Percentiles rank a stretch among this genome's conserved stretches.
Conservation (phyloP, 2,888 invertebrate genomes). For the Synanthedon andrenaeformis region DNA sequence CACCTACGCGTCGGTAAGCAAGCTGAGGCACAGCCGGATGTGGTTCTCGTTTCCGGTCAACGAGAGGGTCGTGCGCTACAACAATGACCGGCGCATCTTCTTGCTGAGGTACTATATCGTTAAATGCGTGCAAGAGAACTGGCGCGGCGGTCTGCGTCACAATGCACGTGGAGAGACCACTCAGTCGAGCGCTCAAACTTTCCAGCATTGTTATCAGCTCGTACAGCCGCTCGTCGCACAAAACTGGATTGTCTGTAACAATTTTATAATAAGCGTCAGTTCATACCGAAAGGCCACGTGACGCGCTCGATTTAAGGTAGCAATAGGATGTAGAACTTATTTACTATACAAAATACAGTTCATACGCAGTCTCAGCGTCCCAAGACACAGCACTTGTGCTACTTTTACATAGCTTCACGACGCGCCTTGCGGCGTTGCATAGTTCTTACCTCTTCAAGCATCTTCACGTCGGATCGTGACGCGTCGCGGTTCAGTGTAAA, state of each 20-base stretch:
- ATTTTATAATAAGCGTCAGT: too few species aligned
- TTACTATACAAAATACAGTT: not conserved
- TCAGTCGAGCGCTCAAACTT: slow-evolving; percentile 78
- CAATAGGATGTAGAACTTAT: too few species aligned
- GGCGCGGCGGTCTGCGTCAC: slow-evolving; percentile 39
- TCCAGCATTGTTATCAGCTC: slow-evolving; percentile 79
- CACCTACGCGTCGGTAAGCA: slow-evolving; percentile 45
- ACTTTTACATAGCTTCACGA: too few species aligned
- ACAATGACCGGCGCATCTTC: slow-evolving; percentile 38
- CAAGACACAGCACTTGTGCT: too few species aligned
- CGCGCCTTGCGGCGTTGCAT: too few species aligned
- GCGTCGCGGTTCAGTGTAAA: too few species aligned
- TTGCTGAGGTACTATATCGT: slow-evolving; percentile 37
- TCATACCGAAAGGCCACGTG: not conserved
- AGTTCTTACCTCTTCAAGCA: too few species aligned
- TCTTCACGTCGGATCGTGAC: too few species aligned
- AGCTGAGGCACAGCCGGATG: slow-evolving; percentile 28
- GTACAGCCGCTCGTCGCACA: slow-evolving; percentile 79
- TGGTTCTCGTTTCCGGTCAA: slow-evolving; percentile 16
- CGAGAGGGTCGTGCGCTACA: slow-evolving; percentile 31
- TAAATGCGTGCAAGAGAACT: slow-evolving; percentile 42
- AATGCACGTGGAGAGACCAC: slow-evolving; percentile 74
- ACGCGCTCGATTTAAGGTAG: not conserved
- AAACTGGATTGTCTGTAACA: slow-evolving; percentile 81
- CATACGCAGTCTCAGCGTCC: too few species aligned